Evolutionary conservation across 2,113 vertebrate species (phyloP), one percentile per base, ranked within the genome.

Genomic region (Anolis sagrei): DNA sequence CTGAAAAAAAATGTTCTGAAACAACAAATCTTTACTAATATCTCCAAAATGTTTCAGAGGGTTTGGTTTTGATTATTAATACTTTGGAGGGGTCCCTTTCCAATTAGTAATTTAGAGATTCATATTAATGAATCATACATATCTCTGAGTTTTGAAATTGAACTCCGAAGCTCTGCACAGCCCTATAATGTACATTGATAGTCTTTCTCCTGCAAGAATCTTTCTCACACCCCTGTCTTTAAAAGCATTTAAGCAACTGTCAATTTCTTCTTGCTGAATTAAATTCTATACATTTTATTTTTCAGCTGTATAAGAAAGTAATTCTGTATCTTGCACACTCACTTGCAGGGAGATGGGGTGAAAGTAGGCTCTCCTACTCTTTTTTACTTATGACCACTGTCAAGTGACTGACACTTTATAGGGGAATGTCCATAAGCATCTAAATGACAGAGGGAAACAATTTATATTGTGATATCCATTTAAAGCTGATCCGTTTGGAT

Each of bases 401-500:
- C 79, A 81, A 81, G 69, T 16, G 49, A 19, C n/a, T 75, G 13
- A 25, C 25, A 44, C 64, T 81, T 69, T 70, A 32, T 32, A 51
- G 29, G 51, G 73, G 27, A 39, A 7, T 14, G 54, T 64, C 78
- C 7, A 80, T 36, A 48, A 66, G 36, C 78, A 80, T 80, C 78
- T 66, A 29, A 44, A 70, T 64, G n/a, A 49, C 29, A 44, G n/a
- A 64, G 5, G 29, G 29, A 84, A 76, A 66, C 74, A 25, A 78
- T 78, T 61, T 70, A 10, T 78, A 78, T 29, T 70, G 34, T n/a
- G 32, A 70, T 70, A 32, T n/a, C 62, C 54, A 48, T 7, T 69
- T 34, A 69, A 85, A 36, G 27, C 75, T 70, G 49, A 85, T 49
- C 51, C 78, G 32, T 14, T 85, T 54, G 25, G 34, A 44, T 79